Evolutionary conservation across 2,797 vertebrate species (phyloP), one percentile per base, ranked within the genome.

Genomic region (Enteromius argenteus): DNA sequence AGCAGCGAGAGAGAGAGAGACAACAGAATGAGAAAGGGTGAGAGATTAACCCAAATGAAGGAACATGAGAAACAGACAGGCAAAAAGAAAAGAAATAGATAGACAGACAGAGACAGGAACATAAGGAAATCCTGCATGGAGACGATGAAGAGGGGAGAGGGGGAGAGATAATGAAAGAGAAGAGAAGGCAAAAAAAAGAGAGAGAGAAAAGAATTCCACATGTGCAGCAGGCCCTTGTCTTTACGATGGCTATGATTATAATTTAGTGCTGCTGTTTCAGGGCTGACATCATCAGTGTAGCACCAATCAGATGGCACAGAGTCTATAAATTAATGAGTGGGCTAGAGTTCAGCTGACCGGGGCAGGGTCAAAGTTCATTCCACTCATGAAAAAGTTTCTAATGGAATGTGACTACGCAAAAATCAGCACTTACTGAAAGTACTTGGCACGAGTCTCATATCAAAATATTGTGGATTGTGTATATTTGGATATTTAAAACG

Each of bases 251-350:
- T 84, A 92, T 91, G 89, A 92, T 88, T 85, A 89, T 93, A 93
- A 93, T 94, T 94, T 93, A 93, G 92, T 93, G 89, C 88, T 74
- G 90, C 8, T 87, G 89, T 94, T 92, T 91, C 53, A 32, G 76
- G 77, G 85, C 90, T 93, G 90, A 93, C 91, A 90, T 93, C 92
- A 94, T 88, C 84, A 81, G 84, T 76, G 81, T 78, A 89, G 84
- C 89, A 90, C 87, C 88, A 89, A 87, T 92, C 89, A 90, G 87
- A 84, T 91, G 90, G 87, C 84, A 89, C 79, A 30, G 42, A 81
- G 85, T 85, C 80, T 77, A 87, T 89, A 90, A 90, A 88, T 89
- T 85, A 87, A 89, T 86, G 85, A 86, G 72, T 56, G 46, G 85
- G 83, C 80, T 83, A 86, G 80, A 88, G 87, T 88, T 86, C 84